These are phyloP conservation scores for Drosophila aldrichi DNA, from an alignment of 2,888 invertebrate genomes.

Conservation along the genomic window DNA sequence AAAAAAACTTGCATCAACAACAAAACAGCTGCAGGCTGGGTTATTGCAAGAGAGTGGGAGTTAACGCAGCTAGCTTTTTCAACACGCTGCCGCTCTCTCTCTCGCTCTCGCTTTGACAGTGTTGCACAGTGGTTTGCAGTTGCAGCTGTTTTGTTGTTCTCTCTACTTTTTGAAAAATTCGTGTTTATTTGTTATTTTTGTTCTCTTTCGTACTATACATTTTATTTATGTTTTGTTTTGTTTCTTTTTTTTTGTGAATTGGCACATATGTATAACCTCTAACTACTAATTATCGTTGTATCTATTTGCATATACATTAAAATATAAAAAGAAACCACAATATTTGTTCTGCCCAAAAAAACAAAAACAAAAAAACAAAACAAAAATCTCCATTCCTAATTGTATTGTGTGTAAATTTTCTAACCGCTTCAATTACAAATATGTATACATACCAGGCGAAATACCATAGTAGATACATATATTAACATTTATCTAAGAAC, in stretches of 20 bases:
- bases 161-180: constrained; percentile 36
- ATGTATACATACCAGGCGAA: constrained; percentile 49
- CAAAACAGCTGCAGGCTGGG: constrained; percentile 50
- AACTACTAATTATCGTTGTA: constrained; percentile 75
- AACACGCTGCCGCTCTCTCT: background rate
- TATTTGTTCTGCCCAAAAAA: constrained; percentile 41
- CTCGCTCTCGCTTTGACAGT: constrained; percentile 17
- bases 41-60: constrained; percentile 15
- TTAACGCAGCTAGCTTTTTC: constrained; percentile 18
- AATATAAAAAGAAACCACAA: constrained; percentile 35
- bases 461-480: constrained; percentile 61
- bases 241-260: constrained; percentile 67
- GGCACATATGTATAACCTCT: constrained; percentile 59
- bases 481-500: constrained; percentile 45
- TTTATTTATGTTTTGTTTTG: constrained; percentile 60
- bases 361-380: constrained; percentile 11
- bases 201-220: constrained; percentile 64
- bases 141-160: constrained; percentile 54
- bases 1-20: constrained; percentile 58
- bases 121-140: constrained; percentile 26
- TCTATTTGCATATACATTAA: constrained; percentile 69
- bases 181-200: constrained; percentile 67
- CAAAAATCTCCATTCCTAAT: constrained; percentile 41
- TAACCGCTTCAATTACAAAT: constrained; percentile 70
- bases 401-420: constrained; percentile 71